phyloP scores from a whole-genome alignment of 2,888 invertebrate species.

The Amiota minor region DNA sequence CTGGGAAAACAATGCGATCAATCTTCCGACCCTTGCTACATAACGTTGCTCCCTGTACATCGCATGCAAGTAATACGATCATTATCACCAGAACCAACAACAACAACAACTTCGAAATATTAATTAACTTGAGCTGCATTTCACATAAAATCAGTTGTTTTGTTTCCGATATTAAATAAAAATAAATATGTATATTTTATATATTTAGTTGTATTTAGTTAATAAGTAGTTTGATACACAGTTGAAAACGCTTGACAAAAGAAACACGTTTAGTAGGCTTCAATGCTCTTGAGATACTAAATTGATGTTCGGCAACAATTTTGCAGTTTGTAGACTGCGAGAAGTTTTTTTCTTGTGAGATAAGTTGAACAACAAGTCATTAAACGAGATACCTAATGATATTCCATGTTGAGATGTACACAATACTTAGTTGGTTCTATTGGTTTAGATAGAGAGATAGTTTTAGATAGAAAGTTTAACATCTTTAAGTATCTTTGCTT shows the following conservation, averaged over 20 bases:
- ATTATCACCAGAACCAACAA: constrained; percentile 6
- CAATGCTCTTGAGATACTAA: constrained; percentile 16
- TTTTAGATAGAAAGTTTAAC: too few relatives aligned
- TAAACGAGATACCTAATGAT: too few relatives aligned
- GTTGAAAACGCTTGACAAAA: too few relatives aligned
- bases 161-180: neutral
- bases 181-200: too few relatives aligned
- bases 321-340: too few relatives aligned
- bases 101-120: constrained; percentile 1
- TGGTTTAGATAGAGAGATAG: too few relatives aligned
- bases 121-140: constrained; percentile 20
- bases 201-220: neutral
- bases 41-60: constrained; percentile 11
- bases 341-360: too few relatives aligned
- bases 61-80: constrained; percentile 21
- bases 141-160: constrained; percentile 2
- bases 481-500: too few relatives aligned
- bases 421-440: too few relatives aligned
- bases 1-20: constrained; percentile 37
- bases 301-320: neutral
- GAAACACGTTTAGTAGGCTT: constrained; percentile 25
- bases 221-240: neutral
- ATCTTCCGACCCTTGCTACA: constrained; percentile 5
- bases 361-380: too few relatives aligned
- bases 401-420: too few relatives aligned